Conservation (phyloP, 2,888 invertebrate species). For the Lycaena phlaeas region DNA sequence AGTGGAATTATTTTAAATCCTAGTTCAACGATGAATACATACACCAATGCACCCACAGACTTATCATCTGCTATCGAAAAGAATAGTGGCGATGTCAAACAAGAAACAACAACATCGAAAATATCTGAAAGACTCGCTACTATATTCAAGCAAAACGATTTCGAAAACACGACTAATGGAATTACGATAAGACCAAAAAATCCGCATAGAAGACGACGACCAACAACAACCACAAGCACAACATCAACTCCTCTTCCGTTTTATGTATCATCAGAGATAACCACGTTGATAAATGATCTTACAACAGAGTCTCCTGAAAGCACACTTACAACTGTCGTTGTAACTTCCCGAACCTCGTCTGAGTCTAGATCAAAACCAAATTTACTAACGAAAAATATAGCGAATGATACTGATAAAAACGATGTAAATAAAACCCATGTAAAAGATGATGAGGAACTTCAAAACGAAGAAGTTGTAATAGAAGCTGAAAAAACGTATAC, state of each 20-base stretch:
- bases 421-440: slow-evolving; percentile 31
- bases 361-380: slow-evolving; percentile 43
- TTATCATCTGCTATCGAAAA: slow-evolving; percentile 42
- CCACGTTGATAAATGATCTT: slow-evolving; percentile 15
- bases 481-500: slow-evolving; percentile 74
- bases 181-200: slow-evolving; percentile 42
- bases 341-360: slow-evolving; percentile 62
- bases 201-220: slow-evolving; percentile 53
- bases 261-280: slow-evolving; percentile 18
- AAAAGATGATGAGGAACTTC: slow-evolving; percentile 31
- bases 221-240: slow-evolving; percentile 56
- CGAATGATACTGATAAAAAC: slow-evolving; percentile 26
- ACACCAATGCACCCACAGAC: slow-evolving; percentile 32
- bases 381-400: slow-evolving; percentile 27
- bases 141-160: slow-evolving; percentile 38
- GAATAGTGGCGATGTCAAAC: slow-evolving; percentile 25
- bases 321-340: slow-evolving; percentile 38
- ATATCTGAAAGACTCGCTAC: slow-evolving; percentile 42
- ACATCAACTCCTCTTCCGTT: slow-evolving; percentile 27
- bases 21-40: slow-evolving; percentile 23
- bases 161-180: slow-evolving; percentile 34
- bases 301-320: slow-evolving; percentile 26
- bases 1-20: slow-evolving; percentile 32
- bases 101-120: slow-evolving; percentile 32
- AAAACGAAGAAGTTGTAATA: slow-evolving; percentile 67